Conservation (phyloP, 2,113 vertebrate genomes). For the Cynoglossus semilaevis region DNA sequence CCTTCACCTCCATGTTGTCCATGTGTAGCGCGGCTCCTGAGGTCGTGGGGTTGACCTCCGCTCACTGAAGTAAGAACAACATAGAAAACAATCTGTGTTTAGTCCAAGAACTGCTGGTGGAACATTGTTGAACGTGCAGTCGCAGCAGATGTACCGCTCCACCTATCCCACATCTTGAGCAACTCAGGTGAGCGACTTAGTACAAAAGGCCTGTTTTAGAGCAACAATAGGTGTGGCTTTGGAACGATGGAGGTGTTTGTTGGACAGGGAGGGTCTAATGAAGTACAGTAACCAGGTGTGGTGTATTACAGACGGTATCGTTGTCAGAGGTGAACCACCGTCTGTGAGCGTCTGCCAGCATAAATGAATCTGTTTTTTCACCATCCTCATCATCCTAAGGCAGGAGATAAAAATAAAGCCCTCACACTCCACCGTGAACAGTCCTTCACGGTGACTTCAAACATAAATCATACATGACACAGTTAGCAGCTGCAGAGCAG, state of each 20-base stretch:
- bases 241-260: constrained; percentile 10
- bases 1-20: constrained; percentile 95
- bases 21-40: constrained; percentile 82
- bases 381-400: not conserved
- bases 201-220: not conserved
- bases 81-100: constrained; percentile 1
- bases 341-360: too few relatives aligned
- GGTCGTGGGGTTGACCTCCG: constrained; percentile 56
- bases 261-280: constrained; percentile 2
- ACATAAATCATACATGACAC: not conserved
- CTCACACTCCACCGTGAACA: constrained; percentile 19
- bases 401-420: constrained; percentile 31
- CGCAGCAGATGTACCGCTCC: not conserved
- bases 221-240: constrained; percentile 17
- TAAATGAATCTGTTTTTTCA: too few relatives aligned
- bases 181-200: constrained; percentile 1
- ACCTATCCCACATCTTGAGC: constrained; percentile 1
- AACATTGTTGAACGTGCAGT: not conserved
- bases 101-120: not conserved
- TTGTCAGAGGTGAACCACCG: not conserved
- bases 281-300: not conserved
- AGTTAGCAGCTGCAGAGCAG: not conserved
- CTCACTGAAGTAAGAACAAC: constrained; percentile 40
- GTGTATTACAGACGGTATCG: constrained; percentile 2
- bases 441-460: constrained; percentile 9